These are phyloP conservation scores for Tortrix viridana DNA, from an alignment of 2,888 invertebrate species.

Conservation along the genomic window DNA sequence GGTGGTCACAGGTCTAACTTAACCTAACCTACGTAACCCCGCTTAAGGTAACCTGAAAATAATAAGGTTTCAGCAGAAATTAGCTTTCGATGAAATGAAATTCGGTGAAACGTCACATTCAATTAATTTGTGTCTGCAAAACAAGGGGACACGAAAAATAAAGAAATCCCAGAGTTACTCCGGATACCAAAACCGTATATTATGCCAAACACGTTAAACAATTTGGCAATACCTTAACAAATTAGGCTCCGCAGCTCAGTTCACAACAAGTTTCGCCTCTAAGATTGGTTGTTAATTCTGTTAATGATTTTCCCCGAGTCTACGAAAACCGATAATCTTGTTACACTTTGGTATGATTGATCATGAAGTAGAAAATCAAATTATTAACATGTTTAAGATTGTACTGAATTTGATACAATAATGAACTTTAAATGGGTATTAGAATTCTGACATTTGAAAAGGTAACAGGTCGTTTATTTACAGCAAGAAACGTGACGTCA, in stretches of 20 bases:
- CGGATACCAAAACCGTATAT: conserved; percentile 1
- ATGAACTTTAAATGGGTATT: too few relatives aligned
- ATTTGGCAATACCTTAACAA: conserved; percentile 25
- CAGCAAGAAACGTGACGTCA: too few relatives aligned
- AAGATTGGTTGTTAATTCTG: conserved; percentile 50
- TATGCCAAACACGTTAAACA: conserved; percentile 31
- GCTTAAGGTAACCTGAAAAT: too few relatives aligned
- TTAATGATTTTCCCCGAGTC: conserved; percentile 44
- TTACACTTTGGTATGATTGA: conserved; percentile 41
- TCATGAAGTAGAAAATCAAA: conserved; percentile 10
- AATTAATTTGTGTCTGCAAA: too few relatives aligned
- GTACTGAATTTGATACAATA: too few relatives aligned
- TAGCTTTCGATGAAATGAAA: too few relatives aligned
- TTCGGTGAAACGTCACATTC: too few relatives aligned
- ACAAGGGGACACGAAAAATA: conserved; percentile 1
- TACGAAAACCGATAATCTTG: conserved; percentile 45
- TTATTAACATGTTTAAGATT: conserved; percentile 4
- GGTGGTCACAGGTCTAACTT: too few relatives aligned
- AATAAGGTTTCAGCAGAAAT: too few relatives aligned
- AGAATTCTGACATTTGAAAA: too few relatives aligned
- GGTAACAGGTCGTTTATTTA: too few relatives aligned
- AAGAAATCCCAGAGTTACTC: background rate
- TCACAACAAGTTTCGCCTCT: conserved; percentile 42
- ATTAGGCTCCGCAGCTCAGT: conserved; percentile 32
- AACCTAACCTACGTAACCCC: too few relatives aligned